Evolutionary conservation across 2,113 vertebrate genomes (phyloP).

Genomic region (Anhinga anhinga): DNA sequence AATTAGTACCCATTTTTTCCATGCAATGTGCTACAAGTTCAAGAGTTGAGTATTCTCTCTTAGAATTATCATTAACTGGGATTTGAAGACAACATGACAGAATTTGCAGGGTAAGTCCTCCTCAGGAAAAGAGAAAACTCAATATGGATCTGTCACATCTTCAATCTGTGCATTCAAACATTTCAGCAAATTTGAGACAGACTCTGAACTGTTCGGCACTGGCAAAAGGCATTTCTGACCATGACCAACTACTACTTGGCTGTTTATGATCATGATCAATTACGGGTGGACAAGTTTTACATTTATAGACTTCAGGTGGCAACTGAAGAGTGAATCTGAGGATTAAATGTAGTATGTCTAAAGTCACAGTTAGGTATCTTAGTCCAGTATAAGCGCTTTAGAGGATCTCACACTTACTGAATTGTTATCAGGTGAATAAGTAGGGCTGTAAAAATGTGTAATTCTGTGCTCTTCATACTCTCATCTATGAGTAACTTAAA

Average conservation of each 20-base stretch:
- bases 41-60: neutral
- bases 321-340: neutral
- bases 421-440: neutral
- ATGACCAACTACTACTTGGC: neutral
- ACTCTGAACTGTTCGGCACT: neutral
- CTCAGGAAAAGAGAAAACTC: neutral
- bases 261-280: neutral
- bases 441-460: neutral
- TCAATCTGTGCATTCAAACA: neutral
- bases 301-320: neutral
- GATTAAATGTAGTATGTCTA: neutral
- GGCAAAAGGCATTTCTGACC: neutral
- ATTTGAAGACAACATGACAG: neutral
- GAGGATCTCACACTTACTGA: neutral
- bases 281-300: neutral
- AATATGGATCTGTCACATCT: neutral
- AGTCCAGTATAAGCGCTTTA: neutral
- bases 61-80: neutral
- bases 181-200: neutral
- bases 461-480: neutral
- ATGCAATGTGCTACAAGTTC: neutral
- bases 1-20: neutral
- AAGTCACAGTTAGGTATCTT: neutral
- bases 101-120: neutral
- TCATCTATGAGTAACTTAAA: neutral